phyloP scores from a whole-genome alignment of 2,888 invertebrate genomes.

The Tetheella fluctuosa region DNA sequence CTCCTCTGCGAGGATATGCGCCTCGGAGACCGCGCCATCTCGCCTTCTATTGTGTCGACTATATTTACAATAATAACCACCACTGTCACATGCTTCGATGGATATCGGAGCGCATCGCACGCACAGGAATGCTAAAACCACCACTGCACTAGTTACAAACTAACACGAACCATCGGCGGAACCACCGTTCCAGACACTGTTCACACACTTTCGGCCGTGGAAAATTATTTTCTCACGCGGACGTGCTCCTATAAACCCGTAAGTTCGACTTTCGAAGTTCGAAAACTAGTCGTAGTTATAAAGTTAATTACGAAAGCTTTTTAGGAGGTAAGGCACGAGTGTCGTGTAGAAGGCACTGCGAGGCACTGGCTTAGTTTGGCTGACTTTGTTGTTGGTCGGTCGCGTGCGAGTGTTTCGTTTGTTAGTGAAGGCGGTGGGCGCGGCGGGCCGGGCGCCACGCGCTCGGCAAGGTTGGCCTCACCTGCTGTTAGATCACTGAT shows the following conservation, averaged over 20 bases:
- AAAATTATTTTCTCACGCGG: slow-evolving; percentile 30
- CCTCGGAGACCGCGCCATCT: slow-evolving; percentile 76
- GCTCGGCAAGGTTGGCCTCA: slow-evolving; percentile 30
- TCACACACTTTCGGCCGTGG: background rate
- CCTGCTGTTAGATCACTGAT: slow-evolving; percentile 59
- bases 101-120: slow-evolving; percentile 1
- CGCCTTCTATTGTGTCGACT: slow-evolving; percentile 20
- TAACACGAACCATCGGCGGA: slow-evolving; percentile 21
- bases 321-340: slow-evolving; percentile 55
- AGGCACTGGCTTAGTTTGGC: slow-evolving; percentile 49
- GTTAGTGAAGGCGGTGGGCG: slow-evolving; percentile 27
- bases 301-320: slow-evolving; percentile 23
- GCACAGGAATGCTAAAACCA: slow-evolving; percentile 21
- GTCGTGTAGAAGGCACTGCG: slow-evolving; percentile 62
- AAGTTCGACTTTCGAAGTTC: slow-evolving; percentile 13
- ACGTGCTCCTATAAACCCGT: slow-evolving; percentile 8
- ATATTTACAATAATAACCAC: slow-evolving; percentile 26
- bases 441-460: slow-evolving; percentile 28
- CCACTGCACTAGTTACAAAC: slow-evolving; percentile 31
- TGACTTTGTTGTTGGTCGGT: slow-evolving; percentile 23
- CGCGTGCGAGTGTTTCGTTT: slow-evolving; percentile 17
- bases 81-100: slow-evolving; percentile 34
- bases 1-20: slow-evolving; percentile 66
- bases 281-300: slow-evolving; percentile 31
- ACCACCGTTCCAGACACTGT: slow-evolving; percentile 21